Base-by-base conservation (phyloP, 1,140 invertebrate genomes). In the Oryctes rhinoceros region DNA sequence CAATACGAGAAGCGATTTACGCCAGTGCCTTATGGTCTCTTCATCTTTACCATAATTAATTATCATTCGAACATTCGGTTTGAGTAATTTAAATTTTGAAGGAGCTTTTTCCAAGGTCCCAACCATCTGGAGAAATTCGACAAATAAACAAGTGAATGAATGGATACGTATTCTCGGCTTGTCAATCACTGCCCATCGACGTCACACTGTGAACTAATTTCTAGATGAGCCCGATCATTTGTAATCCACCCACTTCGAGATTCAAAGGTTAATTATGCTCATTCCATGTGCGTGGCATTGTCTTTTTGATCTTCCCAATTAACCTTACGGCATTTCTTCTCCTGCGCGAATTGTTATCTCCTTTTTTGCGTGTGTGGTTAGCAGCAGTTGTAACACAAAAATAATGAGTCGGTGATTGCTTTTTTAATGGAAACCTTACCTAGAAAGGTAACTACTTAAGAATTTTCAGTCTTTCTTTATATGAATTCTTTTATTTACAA, bases 121-220 rank as follows among this genome's bases (percentile, higher is more conserved):
- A 7, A 5, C 35, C 4, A 24, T 37, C 65, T 13, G 10, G 20
- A 71, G 65, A 71, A 37, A 35, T 35, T 37, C 24, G 20, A 71
- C 65, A 76, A 76, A 76, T 47, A 76, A 76, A 76, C 5, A 76
- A 76, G 47, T 47, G 75, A 76, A 76, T 76, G 75, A 76, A 49
- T 76, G 75, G 10, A 24, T 18, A 47, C 15, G 18, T 44, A 37
- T 71, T 35, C 35, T 10, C 15, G 37, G 47, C 35, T 76, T 76
- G 79, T 80, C 79, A 80, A 80, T 80, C 79, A 76, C 35, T 76
- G 18, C 53, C 67, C 59, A 49, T 74, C 79, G 30, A 80, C 79
- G 48, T 35, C 79, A 80, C 71, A 80, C 79, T 80, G 79, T 67
- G 79, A 80, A 80, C 79, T 80, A 80, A 80, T 80, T 80, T 75